Percentiles rank a stretch among this genome's conserved stretches.
Evolutionary conservation across 2,888 invertebrate genomes (phyloP).

Genomic region (Allygus modestus): DNA sequence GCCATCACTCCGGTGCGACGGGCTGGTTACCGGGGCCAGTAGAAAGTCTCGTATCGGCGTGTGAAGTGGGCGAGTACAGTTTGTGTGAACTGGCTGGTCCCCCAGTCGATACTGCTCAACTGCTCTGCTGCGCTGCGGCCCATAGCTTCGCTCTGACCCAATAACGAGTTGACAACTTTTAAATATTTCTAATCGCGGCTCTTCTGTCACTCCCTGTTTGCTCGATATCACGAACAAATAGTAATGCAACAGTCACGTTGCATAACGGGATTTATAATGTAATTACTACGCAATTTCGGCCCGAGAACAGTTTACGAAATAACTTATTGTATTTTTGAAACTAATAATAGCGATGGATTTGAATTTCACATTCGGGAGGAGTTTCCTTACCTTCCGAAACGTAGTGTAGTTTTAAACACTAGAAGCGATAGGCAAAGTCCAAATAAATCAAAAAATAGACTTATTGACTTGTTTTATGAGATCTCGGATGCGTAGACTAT

Average conservation of each 20-base stretch:
- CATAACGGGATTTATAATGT: not conserved
- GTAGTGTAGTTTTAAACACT: no score
- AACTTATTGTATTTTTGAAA: no score
- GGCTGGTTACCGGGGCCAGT: not conserved
- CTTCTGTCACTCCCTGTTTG: not conserved
- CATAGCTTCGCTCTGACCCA: not conserved
- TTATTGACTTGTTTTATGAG: no score
- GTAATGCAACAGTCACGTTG: not conserved
- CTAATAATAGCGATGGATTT: no score
- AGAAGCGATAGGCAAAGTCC: no score
- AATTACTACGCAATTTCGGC: no score
- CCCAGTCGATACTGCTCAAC: slow-evolving; percentile 16
- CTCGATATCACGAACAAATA: not conserved
- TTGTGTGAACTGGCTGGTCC: not conserved
- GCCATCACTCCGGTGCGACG: no score
- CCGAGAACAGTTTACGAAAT: no score
- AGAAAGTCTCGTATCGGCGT: not conserved
- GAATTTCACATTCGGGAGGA: no score
- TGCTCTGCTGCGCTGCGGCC: not conserved
- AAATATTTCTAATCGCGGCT: slow-evolving; percentile 3
- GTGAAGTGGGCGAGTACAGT: not conserved
- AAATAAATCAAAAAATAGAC: no score
- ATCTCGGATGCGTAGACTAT: no score
- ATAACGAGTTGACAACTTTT: slow-evolving; percentile 33
- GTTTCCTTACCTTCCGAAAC: no score